Conservation (phyloP, 2,113 vertebrate genomes). For the Trematocara marginatum region DNA sequence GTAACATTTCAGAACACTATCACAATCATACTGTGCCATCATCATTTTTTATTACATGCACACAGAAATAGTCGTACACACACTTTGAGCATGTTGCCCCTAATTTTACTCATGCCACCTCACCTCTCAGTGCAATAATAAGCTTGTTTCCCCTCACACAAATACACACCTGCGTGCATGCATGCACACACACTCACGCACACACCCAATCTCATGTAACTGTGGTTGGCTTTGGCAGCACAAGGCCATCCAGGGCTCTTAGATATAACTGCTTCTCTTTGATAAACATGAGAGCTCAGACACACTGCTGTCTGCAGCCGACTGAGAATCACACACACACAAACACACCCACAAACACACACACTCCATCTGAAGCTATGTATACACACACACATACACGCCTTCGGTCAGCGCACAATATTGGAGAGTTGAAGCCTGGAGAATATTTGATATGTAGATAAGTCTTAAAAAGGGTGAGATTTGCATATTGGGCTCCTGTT, state of each 20-base stretch:
- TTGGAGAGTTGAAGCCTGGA: conserved; percentile 43
- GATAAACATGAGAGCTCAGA: conserved; percentile 72
- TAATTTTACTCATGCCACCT: conserved; percentile 1
- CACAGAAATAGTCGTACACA: neutral
- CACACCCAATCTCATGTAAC: conserved; percentile 6
- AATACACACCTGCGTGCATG: neutral
- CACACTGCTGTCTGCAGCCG: conserved; percentile 64
- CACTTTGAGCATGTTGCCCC: neutral
- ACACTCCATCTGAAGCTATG: neutral
- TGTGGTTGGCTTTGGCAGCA: conserved; percentile 62
- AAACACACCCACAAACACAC: neutral
- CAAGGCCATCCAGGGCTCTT: conserved; percentile 60
- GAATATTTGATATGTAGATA: conserved; percentile 77
- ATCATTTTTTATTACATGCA: neutral
- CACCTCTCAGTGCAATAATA: conserved; percentile 1
- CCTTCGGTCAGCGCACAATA: conserved; percentile 38
- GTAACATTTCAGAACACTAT: neutral
- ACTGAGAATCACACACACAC: conserved; percentile 22
- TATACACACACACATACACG: neutral
- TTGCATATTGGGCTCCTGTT: conserved; percentile 67
- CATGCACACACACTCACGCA: neutral
- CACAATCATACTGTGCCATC: neutral
- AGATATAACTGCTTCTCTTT: conserved; percentile 75
- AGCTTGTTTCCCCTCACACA: neutral
- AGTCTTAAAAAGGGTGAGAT: conserved; percentile 69